Evolutionary conservation across 2,888 invertebrate species (phyloP), one percentile per base, ranked within the genome.

Genomic region (Oxystoma pomonae): DNA sequence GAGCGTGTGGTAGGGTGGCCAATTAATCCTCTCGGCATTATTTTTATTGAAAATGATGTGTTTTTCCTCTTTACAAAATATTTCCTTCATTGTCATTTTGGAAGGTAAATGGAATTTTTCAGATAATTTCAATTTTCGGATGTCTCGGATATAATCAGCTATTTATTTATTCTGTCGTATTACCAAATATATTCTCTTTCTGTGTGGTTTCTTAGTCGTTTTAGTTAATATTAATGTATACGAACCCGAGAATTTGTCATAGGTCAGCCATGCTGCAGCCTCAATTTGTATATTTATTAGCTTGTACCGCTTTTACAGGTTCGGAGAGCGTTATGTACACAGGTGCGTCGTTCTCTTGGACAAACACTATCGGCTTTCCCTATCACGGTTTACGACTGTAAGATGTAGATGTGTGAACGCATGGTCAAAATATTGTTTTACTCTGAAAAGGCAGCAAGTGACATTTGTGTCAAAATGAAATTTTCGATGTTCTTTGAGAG

Each of bases 281-380:
- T 35, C 35, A 35, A 35, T 35, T 35, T 35, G 35, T 35, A 35
- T 35, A 35, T 35, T 35, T 35, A 35, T 35, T 35, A 35, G 35
- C 35, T 35, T 35, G 35, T 35, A 35, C 5, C 35, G 12, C 35
- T 7, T 35, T 35, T 53, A 53, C 17, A 53, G 53, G 53, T 53
- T 53, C 53, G 19, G 55, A 66, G 51, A 61, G 61, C 58, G 63
- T 68, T 72, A 72, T 72, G 70, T 72, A 70, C 72, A 71, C 72
- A 72, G 72, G 72, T 72, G 71, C 72, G 68, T 69, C 71, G 70
- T 68, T 71, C 66, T 66, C 65, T 61, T 65, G 67, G 68, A 71
- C 70, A 73, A 72, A 73, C 73, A 72, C 64, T 67, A 69, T 70
- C 70, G 64, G 67, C 68, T 71, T 72, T 71, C 69, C 70, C 67